phyloP scores from a whole-genome alignment of 2,888 invertebrate species.

The Branchipolynoe longqiensis region DNA sequence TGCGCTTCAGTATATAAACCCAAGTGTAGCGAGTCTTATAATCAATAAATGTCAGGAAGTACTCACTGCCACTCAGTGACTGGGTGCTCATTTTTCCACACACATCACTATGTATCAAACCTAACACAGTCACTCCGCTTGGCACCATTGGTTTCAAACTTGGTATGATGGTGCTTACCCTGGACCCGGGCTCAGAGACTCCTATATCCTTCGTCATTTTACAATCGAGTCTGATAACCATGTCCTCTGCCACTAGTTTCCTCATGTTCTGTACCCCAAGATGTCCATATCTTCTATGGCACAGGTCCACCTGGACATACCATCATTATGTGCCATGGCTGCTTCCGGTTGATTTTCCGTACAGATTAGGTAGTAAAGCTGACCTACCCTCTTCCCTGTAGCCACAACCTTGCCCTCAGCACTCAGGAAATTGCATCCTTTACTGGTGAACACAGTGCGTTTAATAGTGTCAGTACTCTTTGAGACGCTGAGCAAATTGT shows the following conservation, averaged over 20 bases:
- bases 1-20: slow-evolving; percentile 48
- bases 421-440: slow-evolving; percentile 13
- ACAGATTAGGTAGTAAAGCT: slow-evolving; percentile 17
- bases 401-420: not conserved
- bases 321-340: not conserved
- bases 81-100: not conserved
- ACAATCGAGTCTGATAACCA: slow-evolving; percentile 40
- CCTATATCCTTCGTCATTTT: not conserved
- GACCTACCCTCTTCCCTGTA: slow-evolving; percentile 25
- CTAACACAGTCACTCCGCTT: not conserved
- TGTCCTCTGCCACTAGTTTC: not conserved
- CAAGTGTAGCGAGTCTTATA: slow-evolving; percentile 50
- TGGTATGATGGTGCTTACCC: slow-evolving; percentile 16
- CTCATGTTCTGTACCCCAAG: slow-evolving; percentile 20
- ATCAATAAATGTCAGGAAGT: slow-evolving; percentile 40
- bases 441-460: slow-evolving; percentile 17
- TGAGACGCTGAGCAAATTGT: slow-evolving; percentile 50
- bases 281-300: slow-evolving; percentile 56
- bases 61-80: not conserved
- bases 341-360: not conserved
- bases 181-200: slow-evolving; percentile 39
- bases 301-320: slow-evolving; percentile 9
- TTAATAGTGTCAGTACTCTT: slow-evolving; percentile 23
- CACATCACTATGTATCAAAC: slow-evolving; percentile 10
- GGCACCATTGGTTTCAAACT: not conserved